Evolutionary conservation across 2,113 vertebrate species (phyloP), one percentile per base, ranked within the genome.

Genomic region (Laterallus jamaicensis): DNA sequence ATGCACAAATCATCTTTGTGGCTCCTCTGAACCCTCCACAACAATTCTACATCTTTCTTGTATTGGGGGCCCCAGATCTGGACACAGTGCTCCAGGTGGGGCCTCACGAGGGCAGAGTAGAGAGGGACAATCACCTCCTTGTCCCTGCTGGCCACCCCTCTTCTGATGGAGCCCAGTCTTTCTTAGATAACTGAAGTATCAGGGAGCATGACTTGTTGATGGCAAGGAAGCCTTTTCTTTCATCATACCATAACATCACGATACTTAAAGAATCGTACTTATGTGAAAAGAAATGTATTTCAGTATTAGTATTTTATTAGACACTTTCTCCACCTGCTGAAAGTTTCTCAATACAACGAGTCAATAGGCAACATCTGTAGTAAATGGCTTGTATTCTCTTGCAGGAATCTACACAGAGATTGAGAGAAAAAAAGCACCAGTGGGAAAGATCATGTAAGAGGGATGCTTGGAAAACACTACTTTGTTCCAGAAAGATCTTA

Each of bases 181-280:
- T 35, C n/a, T 71, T 2, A 15, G 35, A 20, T 12, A 74, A 80
- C 18, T 15, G 22, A 58, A 90, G 29, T 16, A 60, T 12, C 35
- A 71, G 42, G 55, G 37, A 64, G 28, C 6, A 12, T 0, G 0
- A 67, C 37, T 26, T 63, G 71, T 55, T 63, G 55, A 40, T 49
- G 26, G 5, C 4, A 1, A 88, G 32, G 37, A 83, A 70, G 60
- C 29, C 69, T 84, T 35, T n/a, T 2, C 17, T 55, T 47, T 71
- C 52, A 11, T 9, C 50, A 29, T 8, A 40, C 17, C 6, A 0
- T 11, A 56, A 24, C n/a, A 40, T 8, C 2, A 3, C 2, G 0
- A 25, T 29, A 49, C 37, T 78, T 49, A 39, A n/a, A 32, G 73
- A 67, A 42, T 28, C 1, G 0, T 12, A 32, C 32, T 86, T 42